Conservation (phyloP, 2,797 vertebrate genomes). For the Antennarius maculatus region DNA sequence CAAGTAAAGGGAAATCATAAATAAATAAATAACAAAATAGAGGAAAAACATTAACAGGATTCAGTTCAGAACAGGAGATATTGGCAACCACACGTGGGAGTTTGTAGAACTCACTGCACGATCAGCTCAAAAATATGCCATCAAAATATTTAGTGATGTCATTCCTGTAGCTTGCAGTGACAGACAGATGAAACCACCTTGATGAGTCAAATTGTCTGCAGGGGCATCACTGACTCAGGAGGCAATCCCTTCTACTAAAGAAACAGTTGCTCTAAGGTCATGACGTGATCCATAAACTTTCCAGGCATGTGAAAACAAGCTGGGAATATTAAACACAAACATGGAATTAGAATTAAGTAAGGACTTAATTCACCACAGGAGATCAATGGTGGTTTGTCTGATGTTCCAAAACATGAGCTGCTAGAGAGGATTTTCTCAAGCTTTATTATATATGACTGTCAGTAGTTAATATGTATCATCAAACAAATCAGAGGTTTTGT, state of each 20-base stretch:
- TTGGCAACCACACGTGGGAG: not conserved
- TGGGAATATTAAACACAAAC: constrained; percentile 8
- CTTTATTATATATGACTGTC: not conserved
- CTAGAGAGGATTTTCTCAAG: no score
- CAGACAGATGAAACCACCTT: constrained; percentile 12
- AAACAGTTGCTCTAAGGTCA: not conserved
- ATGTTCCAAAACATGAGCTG: not conserved
- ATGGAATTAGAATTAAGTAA: not conserved
- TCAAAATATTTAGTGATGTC: constrained; percentile 12
- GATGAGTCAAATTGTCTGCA: constrained; percentile 36
- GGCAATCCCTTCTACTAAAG: no score
- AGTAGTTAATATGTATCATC: not conserved
- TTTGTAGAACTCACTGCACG: not conserved
- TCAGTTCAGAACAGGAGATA: not conserved
- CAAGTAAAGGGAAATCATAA: not conserved
- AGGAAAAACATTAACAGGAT: no score
- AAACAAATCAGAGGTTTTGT: not conserved
- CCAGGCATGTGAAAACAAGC: constrained; percentile 9
- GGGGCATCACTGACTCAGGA: constrained; percentile 6
- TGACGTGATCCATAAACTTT: not conserved
- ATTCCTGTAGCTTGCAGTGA: constrained; percentile 16
- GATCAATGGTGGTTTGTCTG: not conserved
- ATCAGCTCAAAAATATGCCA: not conserved
- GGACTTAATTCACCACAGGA: not conserved
- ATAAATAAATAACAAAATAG: not conserved